phyloP scores from a whole-genome alignment of 2,113 vertebrate genomes.

The Suricata suricatta region DNA sequence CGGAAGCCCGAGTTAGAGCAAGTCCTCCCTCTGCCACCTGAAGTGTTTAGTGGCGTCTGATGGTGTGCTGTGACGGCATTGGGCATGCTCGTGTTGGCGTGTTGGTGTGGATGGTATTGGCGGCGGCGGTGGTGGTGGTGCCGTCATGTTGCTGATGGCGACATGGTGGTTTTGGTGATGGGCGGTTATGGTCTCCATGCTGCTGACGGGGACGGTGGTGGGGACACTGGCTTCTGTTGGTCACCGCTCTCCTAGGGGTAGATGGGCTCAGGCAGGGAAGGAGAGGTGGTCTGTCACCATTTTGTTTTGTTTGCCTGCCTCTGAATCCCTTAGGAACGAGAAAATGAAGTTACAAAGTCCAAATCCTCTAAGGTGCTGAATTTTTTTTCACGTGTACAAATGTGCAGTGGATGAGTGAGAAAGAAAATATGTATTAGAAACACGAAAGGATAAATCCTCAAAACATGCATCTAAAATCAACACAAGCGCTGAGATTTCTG shows the following conservation, averaged over 20 bases:
- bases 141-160: accelerated
- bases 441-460: neutral
- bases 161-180: neutral
- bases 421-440: neutral
- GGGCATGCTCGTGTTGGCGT: no score
- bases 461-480: neutral
- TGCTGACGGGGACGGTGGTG: neutral
- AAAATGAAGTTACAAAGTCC: neutral
- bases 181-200: neutral
- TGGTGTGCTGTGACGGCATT: no score
- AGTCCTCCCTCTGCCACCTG: accelerated
- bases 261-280: accelerated
- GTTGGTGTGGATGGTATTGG: accelerated
- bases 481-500: neutral
- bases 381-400: neutral
- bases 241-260: accelerated
- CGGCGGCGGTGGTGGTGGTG: neutral
- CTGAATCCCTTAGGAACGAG: neutral
- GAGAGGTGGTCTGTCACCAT: accelerated
- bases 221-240: neutral
- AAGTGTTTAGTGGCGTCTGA: accelerated
- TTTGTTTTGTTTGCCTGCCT: neutral
- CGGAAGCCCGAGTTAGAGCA: accelerated
- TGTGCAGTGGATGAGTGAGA: neutral
- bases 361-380: neutral